Base-by-base conservation (phyloP, 1,140 invertebrate genomes). In the Euura saliciscinereae region DNA sequence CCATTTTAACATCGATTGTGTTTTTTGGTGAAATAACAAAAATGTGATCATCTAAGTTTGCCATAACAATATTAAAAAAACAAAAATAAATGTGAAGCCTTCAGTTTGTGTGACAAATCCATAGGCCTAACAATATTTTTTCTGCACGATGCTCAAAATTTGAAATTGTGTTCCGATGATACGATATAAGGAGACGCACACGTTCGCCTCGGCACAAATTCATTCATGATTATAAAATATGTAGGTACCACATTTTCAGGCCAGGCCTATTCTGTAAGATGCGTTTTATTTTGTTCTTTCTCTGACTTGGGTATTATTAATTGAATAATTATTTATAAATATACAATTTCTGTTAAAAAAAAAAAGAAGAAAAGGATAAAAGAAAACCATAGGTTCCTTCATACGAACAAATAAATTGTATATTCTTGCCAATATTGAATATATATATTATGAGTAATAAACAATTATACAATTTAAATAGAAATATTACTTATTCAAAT, bases 261-360 rank as follows among this genome's bases (percentile, higher is more conserved):
- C 84, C 84, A 84, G 84, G 84, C 84, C 84, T 85, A 86, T 86
- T 86, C 80, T 84, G 82, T 83, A 84, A 85, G 74, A 83, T 78
- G 51, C 51, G 51, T 59, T 59, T 28, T 28, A 28, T 28, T 28
- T 28, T 28, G 28, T 28, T 28, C 28, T 28, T 28, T 28, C 28
- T 28, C 28, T 28, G 28, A 28, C 28, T 28, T 28, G 28, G 28
- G 4, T 51, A 71, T 28, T 28, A 28, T 28, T 28, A 28, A 28
- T 71, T 43, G 13, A 69, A 66, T 69, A 28, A 68, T 76, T 75
- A 72, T 66, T 75, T 76, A 69, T 75, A 68, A 72, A 68, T 66
- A 76, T 8, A 71, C 28, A 66, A 46, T 51, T 45, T 78, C 74
- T 69, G 73, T 73, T 71, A 73, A 78, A 74, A 71, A 75, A 28